Base-by-base conservation (phyloP, 2,888 invertebrate genomes). In the Yponomeuta sedellus region DNA sequence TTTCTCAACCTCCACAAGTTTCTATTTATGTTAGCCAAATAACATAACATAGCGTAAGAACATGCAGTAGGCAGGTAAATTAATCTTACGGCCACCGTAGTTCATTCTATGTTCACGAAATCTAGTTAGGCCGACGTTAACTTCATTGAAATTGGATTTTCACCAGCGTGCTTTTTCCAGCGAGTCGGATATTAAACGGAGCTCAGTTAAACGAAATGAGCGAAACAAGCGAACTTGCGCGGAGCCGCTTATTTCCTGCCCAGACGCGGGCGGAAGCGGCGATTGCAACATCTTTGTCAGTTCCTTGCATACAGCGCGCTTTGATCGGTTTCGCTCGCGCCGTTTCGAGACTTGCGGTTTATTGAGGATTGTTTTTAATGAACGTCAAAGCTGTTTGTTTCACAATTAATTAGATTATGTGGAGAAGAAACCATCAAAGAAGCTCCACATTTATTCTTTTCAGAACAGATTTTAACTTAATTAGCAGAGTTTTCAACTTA, bases 231-330 rank as follows among this genome's bases (percentile, higher is more conserved):
- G 59, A 40, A 65, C 22, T 59, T 58, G 10, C 20, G 12, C 65
- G 77, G 80, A 77, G 81, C 74, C 80, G 80, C 78, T 81, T 83
- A 86, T 87, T 88, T 88, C 88, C 88, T 85, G 86, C 75, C 76
- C 79, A 88, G 88, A 88, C 87, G 76, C 72, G 74, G 74, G 76
- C 82, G 87, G 87, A 88, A 84, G 76, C 78, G 70, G 65, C 64
- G 64, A 67, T 70, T 74, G 72, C 75, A 71, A 70, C 70, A 67
- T 68, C 72, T 73, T 74, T 73, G 74, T 71, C 74, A 70, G 68
- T 64, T 19, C 19, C 10, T 25, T 20, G 44, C 44, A 44, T 28
- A 44, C 63, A 22, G 12, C 16, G 22, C 63, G 11, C 10, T 20
- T 44, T 63, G 20, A 22, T 63, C 28, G 19, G n/a, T n/a, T 62